Evolutionary conservation across 2,797 vertebrate species (phyloP).

Genomic region (Phrynocephalus forsythii): DNA sequence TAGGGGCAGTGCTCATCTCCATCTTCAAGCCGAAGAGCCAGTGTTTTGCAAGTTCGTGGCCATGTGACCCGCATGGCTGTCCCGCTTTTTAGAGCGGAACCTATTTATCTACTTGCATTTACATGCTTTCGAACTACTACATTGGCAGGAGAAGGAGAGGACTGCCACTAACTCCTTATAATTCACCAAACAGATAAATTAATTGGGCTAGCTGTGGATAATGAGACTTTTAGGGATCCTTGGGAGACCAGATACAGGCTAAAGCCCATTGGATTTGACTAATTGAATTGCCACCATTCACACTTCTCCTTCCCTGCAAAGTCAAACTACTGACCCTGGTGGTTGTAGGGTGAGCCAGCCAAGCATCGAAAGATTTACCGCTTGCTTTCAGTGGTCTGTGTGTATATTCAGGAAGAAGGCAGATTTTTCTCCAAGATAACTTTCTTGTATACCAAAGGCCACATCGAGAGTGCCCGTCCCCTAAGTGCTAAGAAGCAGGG

Average conservation of each 20-base stretch:
- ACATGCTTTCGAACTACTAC: no score
- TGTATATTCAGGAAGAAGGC: not conserved
- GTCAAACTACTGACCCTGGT: not conserved
- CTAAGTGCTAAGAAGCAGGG: not conserved
- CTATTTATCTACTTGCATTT: no score
- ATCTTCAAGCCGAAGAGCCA: no score
- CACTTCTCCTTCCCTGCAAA: not conserved
- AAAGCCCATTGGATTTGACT: not conserved
- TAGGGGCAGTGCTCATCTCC: no score
- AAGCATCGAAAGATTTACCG: not conserved
- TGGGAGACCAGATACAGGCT: not conserved
- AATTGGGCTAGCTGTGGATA: not conserved
- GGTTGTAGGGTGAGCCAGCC: not conserved
- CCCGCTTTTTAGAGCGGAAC: no score
- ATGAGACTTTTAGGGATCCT: not conserved
- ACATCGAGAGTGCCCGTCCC: not conserved
- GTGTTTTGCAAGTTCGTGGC: no score
- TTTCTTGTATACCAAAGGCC: not conserved
- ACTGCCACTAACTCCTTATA: not conserved
- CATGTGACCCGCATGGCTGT: no score
- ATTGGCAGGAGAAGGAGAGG: no score
- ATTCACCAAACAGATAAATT: not conserved
- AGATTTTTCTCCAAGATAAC: not conserved
- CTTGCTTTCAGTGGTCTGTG: not conserved
- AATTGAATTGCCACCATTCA: not conserved